Conservation (phyloP, 1,140 invertebrate species). For the Asobara japonica region DNA sequence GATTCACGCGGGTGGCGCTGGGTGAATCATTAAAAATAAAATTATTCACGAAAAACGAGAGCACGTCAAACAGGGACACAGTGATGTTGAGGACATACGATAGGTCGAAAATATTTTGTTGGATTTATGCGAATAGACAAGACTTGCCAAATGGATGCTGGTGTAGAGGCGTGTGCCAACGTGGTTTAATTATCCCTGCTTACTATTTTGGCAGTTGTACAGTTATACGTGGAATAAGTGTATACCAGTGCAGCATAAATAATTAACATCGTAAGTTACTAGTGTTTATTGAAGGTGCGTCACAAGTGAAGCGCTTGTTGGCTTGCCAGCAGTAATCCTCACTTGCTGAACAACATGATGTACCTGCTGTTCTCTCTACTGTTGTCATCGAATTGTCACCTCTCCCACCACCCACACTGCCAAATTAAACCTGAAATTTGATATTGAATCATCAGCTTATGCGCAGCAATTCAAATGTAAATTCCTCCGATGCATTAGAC, state of each 20-base stretch:
- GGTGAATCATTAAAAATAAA: constrained; percentile 33
- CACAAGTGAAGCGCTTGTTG: background rate
- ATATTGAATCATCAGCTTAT: background rate
- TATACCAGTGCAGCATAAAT: constrained; percentile 20
- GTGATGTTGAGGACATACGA: background rate
- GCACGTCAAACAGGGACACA: background rate
- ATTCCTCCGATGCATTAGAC: background rate
- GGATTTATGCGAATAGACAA: constrained; percentile 24
- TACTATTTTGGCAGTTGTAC: constrained; percentile 37
- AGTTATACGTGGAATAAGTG: background rate
- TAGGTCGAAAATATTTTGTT: constrained; percentile 36
- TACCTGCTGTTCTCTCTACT: background rate
- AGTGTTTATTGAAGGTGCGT: constrained; percentile 22
- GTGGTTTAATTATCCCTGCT: constrained; percentile 43
- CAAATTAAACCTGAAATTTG: constrained; percentile 30
- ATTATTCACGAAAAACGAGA: constrained; percentile 17
- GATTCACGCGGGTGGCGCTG: background rate
- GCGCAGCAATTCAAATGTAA: background rate
- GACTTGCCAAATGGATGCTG: constrained; percentile 33
- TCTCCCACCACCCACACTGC: background rate
- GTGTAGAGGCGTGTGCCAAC: constrained; percentile 35
- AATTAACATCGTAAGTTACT: constrained; percentile 33
- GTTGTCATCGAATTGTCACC: constrained; percentile 33
- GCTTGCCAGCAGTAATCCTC: background rate
- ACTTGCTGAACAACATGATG: background rate